A percentile compares a stretch with the other conserved stretches of the same genome.
Conservation (phyloP, 35 echinoderm and acorn worm genomes). For the Holothuria glaberrima region DNA sequence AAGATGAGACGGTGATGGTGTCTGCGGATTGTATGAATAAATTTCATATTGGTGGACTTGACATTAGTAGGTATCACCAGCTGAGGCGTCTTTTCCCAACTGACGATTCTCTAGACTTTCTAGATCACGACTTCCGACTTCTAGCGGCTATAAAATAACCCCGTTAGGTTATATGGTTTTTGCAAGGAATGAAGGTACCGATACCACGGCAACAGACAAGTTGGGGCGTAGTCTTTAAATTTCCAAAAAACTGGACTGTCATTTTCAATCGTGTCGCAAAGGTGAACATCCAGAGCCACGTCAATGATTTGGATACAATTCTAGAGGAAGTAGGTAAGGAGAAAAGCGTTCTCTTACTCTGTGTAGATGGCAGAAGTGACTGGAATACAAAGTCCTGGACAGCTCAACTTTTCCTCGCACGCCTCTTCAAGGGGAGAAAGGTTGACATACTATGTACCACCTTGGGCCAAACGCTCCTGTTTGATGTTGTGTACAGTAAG, state of each 20-base stretch:
- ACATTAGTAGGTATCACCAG: no score
- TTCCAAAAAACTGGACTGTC: not conserved
- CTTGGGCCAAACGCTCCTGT: not conserved
- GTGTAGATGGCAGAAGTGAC: not conserved
- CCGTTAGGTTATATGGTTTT: not conserved
- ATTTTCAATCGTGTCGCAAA: not conserved
- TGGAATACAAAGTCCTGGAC: not conserved
- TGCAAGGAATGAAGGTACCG: not conserved
- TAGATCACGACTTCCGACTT: not conserved
- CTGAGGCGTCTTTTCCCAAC: no score
- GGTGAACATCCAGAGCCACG: not conserved
- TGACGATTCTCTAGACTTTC: no score
- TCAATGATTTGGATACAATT: not conserved
- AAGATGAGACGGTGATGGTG: no score
- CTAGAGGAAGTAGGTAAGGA: not conserved
- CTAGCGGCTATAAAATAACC: constrained; percentile 8
- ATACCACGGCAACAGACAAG: not conserved
- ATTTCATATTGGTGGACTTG: no score
- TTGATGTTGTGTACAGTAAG: constrained; percentile 16
- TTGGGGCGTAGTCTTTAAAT: not conserved
- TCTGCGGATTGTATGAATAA: no score
- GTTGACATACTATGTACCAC: no score
- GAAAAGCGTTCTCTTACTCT: not conserved
- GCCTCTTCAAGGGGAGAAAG: not conserved
- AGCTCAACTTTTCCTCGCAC: not conserved